Evolutionary conservation across 1,140 invertebrate genomes (phyloP).

Genomic region (Drosophila pruinosa): DNA sequence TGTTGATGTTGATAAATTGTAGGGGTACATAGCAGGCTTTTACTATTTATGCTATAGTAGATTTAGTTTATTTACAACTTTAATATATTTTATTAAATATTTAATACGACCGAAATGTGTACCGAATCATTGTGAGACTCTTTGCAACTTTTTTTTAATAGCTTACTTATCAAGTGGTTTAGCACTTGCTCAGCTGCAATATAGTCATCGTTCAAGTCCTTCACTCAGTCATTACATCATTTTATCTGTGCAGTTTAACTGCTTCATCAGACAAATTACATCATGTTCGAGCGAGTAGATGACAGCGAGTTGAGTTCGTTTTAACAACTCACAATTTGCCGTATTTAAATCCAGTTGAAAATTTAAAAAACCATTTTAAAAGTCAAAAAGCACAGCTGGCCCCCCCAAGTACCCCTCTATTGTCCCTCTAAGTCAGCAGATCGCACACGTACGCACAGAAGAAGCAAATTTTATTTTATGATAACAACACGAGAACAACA

Average conservation of each 20-base stretch:
- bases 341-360: constrained; percentile 45
- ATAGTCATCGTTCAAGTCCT: background rate
- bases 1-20: background rate
- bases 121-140: too few species aligned
- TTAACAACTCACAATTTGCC: constrained; percentile 37
- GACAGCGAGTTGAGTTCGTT: constrained; percentile 23
- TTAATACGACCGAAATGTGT: too few species aligned
- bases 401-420: background rate
- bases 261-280: constrained; percentile 49
- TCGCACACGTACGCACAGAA: constrained; percentile 38
- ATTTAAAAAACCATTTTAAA: constrained; percentile 37
- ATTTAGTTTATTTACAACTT: too few species aligned
- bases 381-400: constrained; percentile 40
- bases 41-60: background rate
- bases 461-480: constrained; percentile 57
- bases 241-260: constrained; percentile 22
- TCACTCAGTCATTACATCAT: constrained; percentile 8
- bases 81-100: too few species aligned
- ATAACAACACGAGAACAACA: constrained; percentile 43
- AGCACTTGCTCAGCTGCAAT: background rate
- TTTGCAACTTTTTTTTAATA: background rate
- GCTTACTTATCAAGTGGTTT: background rate
- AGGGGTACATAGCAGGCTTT: background rate
- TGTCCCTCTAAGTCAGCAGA: background rate
- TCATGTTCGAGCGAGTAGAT: background rate